Base-by-base conservation (phyloP, 35 echinoderm and acorn worm genomes). In the Lytechinus pictus region DNA sequence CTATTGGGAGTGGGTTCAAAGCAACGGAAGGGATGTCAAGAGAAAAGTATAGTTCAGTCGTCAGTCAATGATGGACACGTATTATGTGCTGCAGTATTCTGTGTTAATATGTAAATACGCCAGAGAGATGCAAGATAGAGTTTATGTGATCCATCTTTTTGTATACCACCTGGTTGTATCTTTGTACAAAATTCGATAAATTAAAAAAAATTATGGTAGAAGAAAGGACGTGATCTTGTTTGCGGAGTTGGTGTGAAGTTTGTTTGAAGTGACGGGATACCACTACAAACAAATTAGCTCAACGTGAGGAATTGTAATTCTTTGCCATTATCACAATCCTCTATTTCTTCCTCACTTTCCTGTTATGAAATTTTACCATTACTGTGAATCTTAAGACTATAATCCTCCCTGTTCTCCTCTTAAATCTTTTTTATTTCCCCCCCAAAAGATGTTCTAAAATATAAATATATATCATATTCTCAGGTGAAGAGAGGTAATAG, bases 61-160 rank as follows among this genome's bases (percentile, higher is more conserved):
- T 93, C 9, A 55, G 53, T 16, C 92, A 93, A 93, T 93, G 92
- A 93, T 93, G 55, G 52, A 27, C 10, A 28, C 12, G 53, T 10
- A 5, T 54, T 55, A 28, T 87, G 91, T 93, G 92, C 92, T 93
- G 92, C 92, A 27, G 92, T 93, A 93, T 93, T 93, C 92, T 28
- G 54, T 93, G 92, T 53, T 54, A 93, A 93, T 93, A 93, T 93
- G 92, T 93, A 55, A 27, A 93, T 93, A 93, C 27, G 52, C 92
- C 54, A 57, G 92, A 54, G 91, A 93, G 52, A 93, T 93, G 52
- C 53, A 93, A 55, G 27, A 27, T 93, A 57, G n/a, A 90, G 88
- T 54, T 6, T 44, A 52, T 90, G 88, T 54, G 29, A 90, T 90
- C 29, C 28, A 90, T 90, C 33, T 90, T 44, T 55, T 57, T 93